Conservation (phyloP, 2,797 vertebrate species). For the Petrocephalus schoutedeni region DNA sequence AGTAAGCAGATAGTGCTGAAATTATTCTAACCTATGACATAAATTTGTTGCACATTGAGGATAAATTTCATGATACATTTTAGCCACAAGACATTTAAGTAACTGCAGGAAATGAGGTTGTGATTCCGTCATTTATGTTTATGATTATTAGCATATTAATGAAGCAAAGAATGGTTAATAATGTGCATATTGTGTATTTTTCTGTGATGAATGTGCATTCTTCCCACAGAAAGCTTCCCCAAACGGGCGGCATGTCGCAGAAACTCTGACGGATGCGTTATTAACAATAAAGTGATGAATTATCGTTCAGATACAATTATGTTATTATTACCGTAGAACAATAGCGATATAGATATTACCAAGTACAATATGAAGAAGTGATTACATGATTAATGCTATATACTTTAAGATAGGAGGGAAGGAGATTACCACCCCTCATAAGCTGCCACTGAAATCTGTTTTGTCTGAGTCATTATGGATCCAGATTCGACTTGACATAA, state of each 20-base stretch:
- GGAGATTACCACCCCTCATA: background rate
- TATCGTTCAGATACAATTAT: background rate
- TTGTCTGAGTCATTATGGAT: background rate
- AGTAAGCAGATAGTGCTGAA: background rate
- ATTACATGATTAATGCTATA: background rate
- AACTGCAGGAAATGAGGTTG: background rate
- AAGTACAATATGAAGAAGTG: background rate
- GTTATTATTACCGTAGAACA: background rate
- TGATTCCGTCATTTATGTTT: background rate
- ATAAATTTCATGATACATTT: background rate
- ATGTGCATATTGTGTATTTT: background rate
- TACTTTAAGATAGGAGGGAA: background rate
- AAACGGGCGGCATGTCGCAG: background rate
- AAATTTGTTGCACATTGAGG: background rate
- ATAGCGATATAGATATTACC: background rate
- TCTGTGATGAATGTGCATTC: background rate
- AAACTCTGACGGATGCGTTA: background rate
- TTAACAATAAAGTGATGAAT: background rate
- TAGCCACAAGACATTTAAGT: background rate
- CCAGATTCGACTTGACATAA: background rate
- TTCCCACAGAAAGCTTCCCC: background rate
- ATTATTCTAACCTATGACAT: background rate
- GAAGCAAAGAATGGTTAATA: background rate
- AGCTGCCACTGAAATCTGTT: background rate
- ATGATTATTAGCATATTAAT: constrained; percentile 1